A percentile compares a stretch with the other conserved stretches of the same genome.
Evolutionary conservation across 1,140 invertebrate genomes (phyloP).

Genomic region (Bradysia coprophila): DNA sequence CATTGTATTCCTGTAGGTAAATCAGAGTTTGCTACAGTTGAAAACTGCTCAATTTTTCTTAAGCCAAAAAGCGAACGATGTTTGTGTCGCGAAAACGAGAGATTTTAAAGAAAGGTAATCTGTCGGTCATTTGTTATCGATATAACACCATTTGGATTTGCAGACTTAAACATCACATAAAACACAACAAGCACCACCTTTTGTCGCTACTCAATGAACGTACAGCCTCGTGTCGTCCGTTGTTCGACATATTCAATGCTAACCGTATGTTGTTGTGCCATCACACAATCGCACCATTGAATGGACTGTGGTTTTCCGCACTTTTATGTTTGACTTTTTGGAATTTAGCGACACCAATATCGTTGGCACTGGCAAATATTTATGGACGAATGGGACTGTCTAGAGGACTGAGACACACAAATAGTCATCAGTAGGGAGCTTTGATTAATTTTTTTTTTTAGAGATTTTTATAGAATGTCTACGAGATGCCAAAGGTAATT

Average conservation of each 20-base stretch:
- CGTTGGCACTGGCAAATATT: conserved; percentile 8
- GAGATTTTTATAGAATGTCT: background rate
- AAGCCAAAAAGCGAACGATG: conserved; percentile 48
- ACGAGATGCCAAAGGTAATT: too few relatives aligned
- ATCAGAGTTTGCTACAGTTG: conserved; percentile 49
- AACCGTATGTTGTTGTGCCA: conserved; percentile 42
- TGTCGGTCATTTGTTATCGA: too few relatives aligned
- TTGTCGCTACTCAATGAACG: conserved; percentile 35
- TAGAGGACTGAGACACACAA: background rate
- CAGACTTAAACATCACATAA: conserved; percentile 39
- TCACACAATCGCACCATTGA: conserved; percentile 48
- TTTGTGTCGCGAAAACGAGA: conserved; percentile 31
- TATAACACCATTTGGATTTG: too few relatives aligned
- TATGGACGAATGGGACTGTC: background rate
- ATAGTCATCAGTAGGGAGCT: background rate
- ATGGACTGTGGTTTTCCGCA: conserved; percentile 36
- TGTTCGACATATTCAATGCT: conserved; percentile 49
- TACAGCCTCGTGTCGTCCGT: conserved; percentile 46
- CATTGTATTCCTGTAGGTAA: conserved; percentile 38
- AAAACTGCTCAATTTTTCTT: conserved; percentile 56
- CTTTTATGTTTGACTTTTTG: conserved; percentile 22
- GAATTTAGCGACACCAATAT: conserved; percentile 22
- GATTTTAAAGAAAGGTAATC: conserved; percentile 18
- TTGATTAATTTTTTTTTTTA: background rate
- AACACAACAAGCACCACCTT: conserved; percentile 44